These are phyloP conservation scores for Scylla paramamosain DNA, from an alignment of 1,140 invertebrate genomes.

Conservation along the genomic window DNA sequence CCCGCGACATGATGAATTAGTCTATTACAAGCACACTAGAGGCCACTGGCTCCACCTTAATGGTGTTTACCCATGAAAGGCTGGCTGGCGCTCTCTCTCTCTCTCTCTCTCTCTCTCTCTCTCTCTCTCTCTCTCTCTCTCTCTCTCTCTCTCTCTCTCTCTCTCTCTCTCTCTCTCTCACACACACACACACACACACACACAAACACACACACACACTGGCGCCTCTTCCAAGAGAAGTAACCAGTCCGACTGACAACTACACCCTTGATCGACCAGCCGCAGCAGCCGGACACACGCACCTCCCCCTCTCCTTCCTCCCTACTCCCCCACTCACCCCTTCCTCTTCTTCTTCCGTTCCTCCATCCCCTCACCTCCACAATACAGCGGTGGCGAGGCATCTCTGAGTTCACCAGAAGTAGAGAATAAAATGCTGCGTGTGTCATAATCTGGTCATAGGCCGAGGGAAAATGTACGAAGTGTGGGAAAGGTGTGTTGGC, in stretches of 20 bases:
- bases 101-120: constrained; percentile 4
- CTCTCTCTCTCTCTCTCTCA: not conserved
- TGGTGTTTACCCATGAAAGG: constrained; percentile 70
- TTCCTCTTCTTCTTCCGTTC: not conserved
- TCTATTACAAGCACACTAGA: constrained; percentile 72
- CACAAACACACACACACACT: not conserved
- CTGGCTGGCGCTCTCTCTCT: not conserved
- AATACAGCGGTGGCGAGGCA: not conserved
- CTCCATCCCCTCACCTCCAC: not conserved
- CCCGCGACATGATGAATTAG: constrained; percentile 71
- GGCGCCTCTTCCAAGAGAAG: not conserved
- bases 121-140: not conserved
- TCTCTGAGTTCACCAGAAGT: not conserved
- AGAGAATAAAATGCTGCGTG: not conserved
- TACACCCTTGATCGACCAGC: not conserved
- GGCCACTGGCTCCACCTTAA: constrained; percentile 64
- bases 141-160: not conserved
- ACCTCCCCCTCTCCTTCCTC: not conserved
- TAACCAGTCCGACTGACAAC: constrained; percentile 29
- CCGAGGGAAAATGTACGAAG: not conserved
- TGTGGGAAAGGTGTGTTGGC: not conserved
- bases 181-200: constrained; percentile 3
- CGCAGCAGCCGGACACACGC: not conserved
- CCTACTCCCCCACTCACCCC: not conserved
- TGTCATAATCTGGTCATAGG: constrained; percentile 25